Evolutionary conservation across 2,888 invertebrate genomes (phyloP).

Genomic region (Dugesia japonica): DNA sequence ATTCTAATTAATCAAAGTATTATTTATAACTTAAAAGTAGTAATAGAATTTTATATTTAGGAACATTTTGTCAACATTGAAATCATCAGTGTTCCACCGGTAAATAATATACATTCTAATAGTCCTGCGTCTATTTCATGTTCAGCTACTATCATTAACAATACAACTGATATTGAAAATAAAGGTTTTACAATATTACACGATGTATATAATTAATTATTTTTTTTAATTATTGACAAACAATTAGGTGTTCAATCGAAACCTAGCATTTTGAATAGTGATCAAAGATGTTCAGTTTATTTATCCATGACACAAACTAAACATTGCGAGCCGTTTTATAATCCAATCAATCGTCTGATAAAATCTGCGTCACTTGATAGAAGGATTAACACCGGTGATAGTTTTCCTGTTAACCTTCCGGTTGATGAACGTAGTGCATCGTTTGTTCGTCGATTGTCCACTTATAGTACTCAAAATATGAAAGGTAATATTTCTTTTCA

Average conservation of each 20-base stretch:
- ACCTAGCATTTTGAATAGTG: neutral
- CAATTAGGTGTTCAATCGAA: neutral
- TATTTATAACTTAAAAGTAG: too few relatives aligned
- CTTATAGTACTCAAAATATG: neutral
- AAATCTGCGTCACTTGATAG: neutral
- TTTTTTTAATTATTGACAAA: neutral
- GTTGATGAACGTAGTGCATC: conserved; percentile 10
- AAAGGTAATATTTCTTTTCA: neutral
- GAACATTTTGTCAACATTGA: too few relatives aligned
- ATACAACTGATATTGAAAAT: neutral
- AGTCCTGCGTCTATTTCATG: neutral
- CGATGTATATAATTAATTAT: neutral
- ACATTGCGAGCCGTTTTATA: neutral
- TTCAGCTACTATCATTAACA: neutral
- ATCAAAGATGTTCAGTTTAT: neutral
- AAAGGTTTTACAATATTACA: neutral
- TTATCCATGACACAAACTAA: conserved; percentile 2
- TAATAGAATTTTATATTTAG: too few relatives aligned
- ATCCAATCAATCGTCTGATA: neutral
- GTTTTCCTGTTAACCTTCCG: neutral
- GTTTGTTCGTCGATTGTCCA: neutral
- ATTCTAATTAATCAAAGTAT: too few relatives aligned
- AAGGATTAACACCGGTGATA: neutral
- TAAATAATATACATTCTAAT: neutral
- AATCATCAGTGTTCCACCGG: too few relatives aligned